Conservation (phyloP, 1,140 invertebrate species). For the Microplitis demolitor region DNA sequence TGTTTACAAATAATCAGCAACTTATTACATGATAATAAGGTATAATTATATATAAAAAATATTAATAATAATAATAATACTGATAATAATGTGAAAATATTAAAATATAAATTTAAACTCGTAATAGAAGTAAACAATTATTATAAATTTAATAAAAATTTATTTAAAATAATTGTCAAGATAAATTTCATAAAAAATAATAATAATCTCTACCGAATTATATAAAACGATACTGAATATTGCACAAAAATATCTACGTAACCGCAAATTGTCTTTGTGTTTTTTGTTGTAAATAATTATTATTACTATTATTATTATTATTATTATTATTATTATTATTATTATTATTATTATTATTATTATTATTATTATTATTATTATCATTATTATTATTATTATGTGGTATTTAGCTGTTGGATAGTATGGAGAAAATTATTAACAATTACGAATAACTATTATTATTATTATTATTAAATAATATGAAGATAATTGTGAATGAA, state of each 20-base stretch:
- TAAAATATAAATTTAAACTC: too few species aligned
- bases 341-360: slow-evolving; percentile 32
- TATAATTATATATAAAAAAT: slow-evolving; percentile 19
- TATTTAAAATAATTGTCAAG: too few species aligned
- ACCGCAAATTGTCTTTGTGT: too few species aligned
- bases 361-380: slow-evolving; percentile 22
- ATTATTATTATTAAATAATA: not conserved
- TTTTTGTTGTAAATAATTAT: too few species aligned
- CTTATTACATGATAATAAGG: slow-evolving; percentile 33
- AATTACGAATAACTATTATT: not conserved
- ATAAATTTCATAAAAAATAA: too few species aligned
- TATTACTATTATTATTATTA: not conserved
- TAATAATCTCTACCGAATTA: slow-evolving; percentile 18
- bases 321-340: too few species aligned
- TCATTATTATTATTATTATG: slow-evolving; percentile 29
- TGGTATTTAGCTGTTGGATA: too few species aligned
- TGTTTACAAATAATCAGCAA: too few species aligned
- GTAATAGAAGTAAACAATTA: too few species aligned
- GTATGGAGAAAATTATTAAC: not conserved
- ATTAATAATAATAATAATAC: slow-evolving; percentile 32
- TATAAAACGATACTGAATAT: slow-evolving; percentile 39
- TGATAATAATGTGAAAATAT: slow-evolving; percentile 24
- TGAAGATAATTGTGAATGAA: not conserved
- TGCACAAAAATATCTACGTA: slow-evolving; percentile 47
- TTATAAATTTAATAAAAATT: too few species aligned